Conservation (phyloP, 2,797 vertebrate species). For the Sebastes hubbsi region DNA sequence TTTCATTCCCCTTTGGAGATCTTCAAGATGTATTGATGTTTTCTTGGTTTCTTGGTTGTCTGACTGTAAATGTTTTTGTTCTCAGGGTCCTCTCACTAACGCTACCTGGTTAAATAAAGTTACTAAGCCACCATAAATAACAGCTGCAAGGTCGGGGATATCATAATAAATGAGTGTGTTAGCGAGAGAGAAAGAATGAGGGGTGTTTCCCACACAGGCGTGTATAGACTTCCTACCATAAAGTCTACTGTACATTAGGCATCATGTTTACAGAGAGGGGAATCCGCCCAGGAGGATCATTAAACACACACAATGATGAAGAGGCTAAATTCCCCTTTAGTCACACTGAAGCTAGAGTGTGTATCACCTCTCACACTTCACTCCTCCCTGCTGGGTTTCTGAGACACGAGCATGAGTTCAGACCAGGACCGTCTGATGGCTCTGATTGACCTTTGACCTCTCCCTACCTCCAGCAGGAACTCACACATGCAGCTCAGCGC, state of each 20-base stretch:
- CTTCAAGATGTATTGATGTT: background rate
- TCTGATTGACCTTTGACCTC: slow-evolving; percentile 45
- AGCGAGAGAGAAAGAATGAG: slow-evolving; percentile 4
- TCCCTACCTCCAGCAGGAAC: slow-evolving; percentile 12
- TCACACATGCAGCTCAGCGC: background rate
- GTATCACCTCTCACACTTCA: slow-evolving; percentile 8
- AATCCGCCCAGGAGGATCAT: slow-evolving; percentile 1
- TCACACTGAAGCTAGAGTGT: slow-evolving; percentile 14
- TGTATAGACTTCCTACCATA: slow-evolving; percentile 1
- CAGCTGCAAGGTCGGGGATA: background rate
- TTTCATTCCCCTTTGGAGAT: background rate
- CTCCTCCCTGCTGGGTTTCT: slow-evolving; percentile 11
- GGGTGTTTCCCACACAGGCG: slow-evolving; percentile 24
- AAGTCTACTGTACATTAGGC: slow-evolving; percentile 8
- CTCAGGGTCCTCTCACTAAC: background rate
- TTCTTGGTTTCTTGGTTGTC: background rate
- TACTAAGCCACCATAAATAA: background rate
- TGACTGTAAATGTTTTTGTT: background rate
- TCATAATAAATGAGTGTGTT: background rate
- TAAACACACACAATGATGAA: slow-evolving; percentile 2
- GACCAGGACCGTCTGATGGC: background rate
- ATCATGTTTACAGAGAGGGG: slow-evolving; percentile 10
- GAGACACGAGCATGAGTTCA: background rate
- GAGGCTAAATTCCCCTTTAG: slow-evolving; percentile 23
- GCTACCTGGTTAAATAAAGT: background rate